Conservation (phyloP, 2,113 vertebrate genomes). For the Anoura caudifer region DNA sequence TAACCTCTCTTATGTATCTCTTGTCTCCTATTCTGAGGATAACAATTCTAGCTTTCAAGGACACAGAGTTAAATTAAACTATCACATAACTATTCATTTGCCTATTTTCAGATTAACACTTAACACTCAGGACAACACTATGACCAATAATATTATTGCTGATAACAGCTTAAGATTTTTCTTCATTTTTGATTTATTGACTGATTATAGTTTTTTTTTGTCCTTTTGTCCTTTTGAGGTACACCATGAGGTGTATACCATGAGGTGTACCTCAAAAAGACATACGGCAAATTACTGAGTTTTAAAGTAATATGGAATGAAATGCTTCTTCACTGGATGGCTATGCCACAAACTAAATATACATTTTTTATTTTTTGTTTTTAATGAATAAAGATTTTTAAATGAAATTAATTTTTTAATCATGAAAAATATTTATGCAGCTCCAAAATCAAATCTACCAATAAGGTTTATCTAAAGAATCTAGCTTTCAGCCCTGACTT, state of each 20-base stretch:
- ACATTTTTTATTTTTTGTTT: not conserved
- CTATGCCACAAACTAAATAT: not conserved
- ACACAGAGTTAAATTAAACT: not conserved
- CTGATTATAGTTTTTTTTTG: not conserved
- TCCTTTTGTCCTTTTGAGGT: not conserved
- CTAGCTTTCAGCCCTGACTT: not conserved
- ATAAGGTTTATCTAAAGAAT: not conserved
- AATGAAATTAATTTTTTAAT: not conserved
- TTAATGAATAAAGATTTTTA: not conserved
- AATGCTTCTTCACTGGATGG: not conserved
- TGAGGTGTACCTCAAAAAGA: not conserved
- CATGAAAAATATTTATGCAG: not conserved
- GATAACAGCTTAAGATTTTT: not conserved
- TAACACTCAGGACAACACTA: not conserved
- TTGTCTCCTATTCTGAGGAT: not conserved
- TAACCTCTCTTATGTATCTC: not conserved
- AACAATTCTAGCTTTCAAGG: not conserved
- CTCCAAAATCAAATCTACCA: not conserved
- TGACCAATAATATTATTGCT: not conserved
- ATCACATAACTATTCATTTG: not conserved
- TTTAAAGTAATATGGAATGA: not conserved
- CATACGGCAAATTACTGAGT: not conserved
- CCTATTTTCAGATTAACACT: not conserved
- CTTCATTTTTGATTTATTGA: not conserved
- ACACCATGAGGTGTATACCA: fast-evolving